phyloP scores from a whole-genome alignment of 1,140 invertebrate genomes.

The Euwallacea fornicatus region DNA sequence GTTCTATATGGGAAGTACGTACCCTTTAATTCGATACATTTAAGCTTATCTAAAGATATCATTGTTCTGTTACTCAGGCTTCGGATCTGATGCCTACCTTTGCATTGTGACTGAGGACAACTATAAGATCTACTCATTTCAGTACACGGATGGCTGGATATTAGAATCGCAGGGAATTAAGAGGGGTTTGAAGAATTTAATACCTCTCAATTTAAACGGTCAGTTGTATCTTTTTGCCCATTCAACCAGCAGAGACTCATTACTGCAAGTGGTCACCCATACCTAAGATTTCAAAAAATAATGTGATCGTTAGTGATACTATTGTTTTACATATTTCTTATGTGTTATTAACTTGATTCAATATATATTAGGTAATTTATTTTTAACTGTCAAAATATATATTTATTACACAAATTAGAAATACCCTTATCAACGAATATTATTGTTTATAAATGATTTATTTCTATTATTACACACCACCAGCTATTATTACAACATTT shows the following conservation, averaged over 20 bases:
- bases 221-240: constrained; percentile 47
- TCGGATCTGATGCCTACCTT: constrained; percentile 48
- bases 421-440: too few species aligned
- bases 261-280: constrained; percentile 41
- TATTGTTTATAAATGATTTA: too few species aligned
- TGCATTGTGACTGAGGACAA: constrained; percentile 43
- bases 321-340: too few species aligned
- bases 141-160: constrained; percentile 47
- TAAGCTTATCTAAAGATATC: not conserved
- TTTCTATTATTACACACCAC: too few species aligned
- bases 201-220: constrained; percentile 44
- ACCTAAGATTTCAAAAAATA: too few species aligned
- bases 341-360: too few species aligned
- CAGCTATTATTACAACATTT: too few species aligned
- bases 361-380: too few species aligned
- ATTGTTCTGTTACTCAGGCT: constrained; percentile 38
- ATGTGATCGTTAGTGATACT: too few species aligned
- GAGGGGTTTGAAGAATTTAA: constrained; percentile 44
- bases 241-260: constrained; percentile 42
- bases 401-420: too few species aligned
- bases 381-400: too few species aligned
- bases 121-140: constrained; percentile 47
- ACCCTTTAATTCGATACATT: not conserved
- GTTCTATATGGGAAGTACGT: constrained; percentile 48
- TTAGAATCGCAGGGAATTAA: constrained; percentile 43